Evolutionary conservation across 2,797 vertebrate genomes (phyloP).

Genomic region (Pipistrellus pipistrellus): DNA sequence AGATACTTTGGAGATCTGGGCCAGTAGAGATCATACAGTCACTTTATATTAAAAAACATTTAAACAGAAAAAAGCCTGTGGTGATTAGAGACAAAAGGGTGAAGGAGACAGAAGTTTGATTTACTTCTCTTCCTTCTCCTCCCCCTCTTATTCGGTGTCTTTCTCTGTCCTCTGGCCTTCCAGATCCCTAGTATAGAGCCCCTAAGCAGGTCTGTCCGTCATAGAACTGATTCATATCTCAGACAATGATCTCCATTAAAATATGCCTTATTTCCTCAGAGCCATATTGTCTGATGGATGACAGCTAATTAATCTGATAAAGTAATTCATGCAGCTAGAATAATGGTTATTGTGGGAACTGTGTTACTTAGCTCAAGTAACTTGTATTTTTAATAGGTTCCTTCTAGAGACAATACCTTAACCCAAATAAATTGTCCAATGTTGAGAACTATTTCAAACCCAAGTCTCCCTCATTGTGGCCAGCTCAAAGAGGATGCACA

Average conservation of each 20-base stretch:
- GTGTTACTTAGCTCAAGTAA: constrained; percentile 69
- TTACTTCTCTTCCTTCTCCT: background rate
- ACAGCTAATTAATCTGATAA: constrained; percentile 81
- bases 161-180: constrained; percentile 42
- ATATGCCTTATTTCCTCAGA: constrained; percentile 80
- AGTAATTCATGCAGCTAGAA: constrained; percentile 79
- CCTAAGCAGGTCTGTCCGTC: constrained; percentile 15
- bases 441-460: background rate
- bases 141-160: background rate
- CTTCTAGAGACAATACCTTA: constrained; percentile 71
- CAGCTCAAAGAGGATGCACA: background rate
- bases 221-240: constrained; percentile 65
- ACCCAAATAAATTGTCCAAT: constrained; percentile 67
- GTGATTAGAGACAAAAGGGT: constrained; percentile 11
- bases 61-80: background rate
- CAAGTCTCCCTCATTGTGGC: background rate
- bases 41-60: constrained; percentile 36
- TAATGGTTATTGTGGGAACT: constrained; percentile 73
- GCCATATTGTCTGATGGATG: constrained; percentile 77
- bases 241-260: constrained; percentile 74
- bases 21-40: background rate
- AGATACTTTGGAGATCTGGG: background rate
- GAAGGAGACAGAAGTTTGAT: background rate
- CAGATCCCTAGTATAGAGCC: background rate
- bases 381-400: constrained; percentile 73